Evolutionary conservation across 2,888 invertebrate species (phyloP), one percentile per base, ranked within the genome.

Genomic region (Gnatocerus cornutus): DNA sequence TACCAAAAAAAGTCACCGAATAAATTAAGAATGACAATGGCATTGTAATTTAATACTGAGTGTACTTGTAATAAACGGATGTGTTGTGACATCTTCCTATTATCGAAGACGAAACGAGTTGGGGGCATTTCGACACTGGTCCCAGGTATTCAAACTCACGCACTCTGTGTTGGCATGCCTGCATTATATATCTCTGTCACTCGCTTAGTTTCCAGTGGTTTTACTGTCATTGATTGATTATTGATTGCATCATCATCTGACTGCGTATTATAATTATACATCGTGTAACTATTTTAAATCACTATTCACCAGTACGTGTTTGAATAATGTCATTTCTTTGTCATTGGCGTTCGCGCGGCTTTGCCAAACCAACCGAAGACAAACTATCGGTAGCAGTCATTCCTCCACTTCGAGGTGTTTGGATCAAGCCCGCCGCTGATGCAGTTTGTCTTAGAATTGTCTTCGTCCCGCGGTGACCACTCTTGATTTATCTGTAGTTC

Each of bases 151-250:
- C 78, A 79, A 64, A 80, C 81, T 78, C 78, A 79, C 83, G 84
- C 84, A 85, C 84, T 85, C 80, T 83, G 84, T 85, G 84, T 85
- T 84, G 83, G 85, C 85, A 85, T 85, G 85, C 82, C 82, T 84
- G 84, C 84, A 85, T 84, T 81, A 69, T 66, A 70, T 77, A 72
- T 76, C 74, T 83, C 78, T 84, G 84, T 85, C 84, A 85, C 84
- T 84, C 81, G 84, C 84, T 84, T 84, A 84, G 83, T 84, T 84
- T 80, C 67, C 67, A 67, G 67, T 76, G 77, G 78, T 81, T 76
- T 71, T 70, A 71, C 72, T 74, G 74, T 74, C 73, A 75, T 76
- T 78, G 77, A 77, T 79, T 78, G 78, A 75, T 52, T 64, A 77
- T 76, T 78, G 75, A 78, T 77, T 78, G 77, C 77, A 73, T 76